Evolutionary conservation across 1,140 invertebrate species (phyloP).

Genomic region (Anadara kagoshimensis): DNA sequence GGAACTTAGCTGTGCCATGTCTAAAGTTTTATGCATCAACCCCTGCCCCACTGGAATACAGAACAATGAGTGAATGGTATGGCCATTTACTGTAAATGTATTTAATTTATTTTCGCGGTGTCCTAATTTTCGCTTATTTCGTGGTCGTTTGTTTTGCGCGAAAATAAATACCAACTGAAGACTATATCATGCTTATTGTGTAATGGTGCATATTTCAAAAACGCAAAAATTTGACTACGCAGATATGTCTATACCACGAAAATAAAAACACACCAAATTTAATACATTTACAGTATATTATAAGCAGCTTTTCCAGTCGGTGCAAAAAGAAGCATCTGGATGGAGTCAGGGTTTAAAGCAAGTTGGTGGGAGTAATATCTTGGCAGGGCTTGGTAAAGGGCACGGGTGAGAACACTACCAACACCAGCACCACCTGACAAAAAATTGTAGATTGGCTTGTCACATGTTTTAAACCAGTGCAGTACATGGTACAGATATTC

Average conservation of each 20-base stretch:
- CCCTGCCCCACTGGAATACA: conserved; percentile 29
- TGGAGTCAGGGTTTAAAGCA: conserved; percentile 23
- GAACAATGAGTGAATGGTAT: conserved; percentile 38
- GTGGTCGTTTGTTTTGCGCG: too few relatives aligned
- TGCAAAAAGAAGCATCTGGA: conserved; percentile 35
- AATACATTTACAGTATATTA: too few relatives aligned
- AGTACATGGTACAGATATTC: conserved; percentile 25
- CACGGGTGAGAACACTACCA: conserved; percentile 27
- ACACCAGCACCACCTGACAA: conserved; percentile 13
- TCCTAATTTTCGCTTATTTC: too few relatives aligned
- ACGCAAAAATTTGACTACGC: too few relatives aligned
- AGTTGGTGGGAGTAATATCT: conserved; percentile 12
- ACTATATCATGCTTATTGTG: too few relatives aligned
- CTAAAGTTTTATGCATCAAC: conserved; percentile 16
- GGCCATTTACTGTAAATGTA: too few relatives aligned
- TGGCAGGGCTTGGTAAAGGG: conserved; percentile 35
- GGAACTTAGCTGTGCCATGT: conserved; percentile 25
- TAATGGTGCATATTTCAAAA: too few relatives aligned
- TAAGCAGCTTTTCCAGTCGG: conserved; percentile 47
- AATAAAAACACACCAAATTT: too few relatives aligned
- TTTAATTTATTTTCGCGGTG: too few relatives aligned
- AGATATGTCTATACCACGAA: too few relatives aligned
- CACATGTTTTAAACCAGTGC: background rate
- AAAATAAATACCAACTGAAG: too few relatives aligned
- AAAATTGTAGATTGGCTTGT: conserved; percentile 25